These are phyloP conservation scores for Hemibagrus guttatus DNA, from an alignment of 2,797 vertebrate species.

Conservation along the genomic window DNA sequence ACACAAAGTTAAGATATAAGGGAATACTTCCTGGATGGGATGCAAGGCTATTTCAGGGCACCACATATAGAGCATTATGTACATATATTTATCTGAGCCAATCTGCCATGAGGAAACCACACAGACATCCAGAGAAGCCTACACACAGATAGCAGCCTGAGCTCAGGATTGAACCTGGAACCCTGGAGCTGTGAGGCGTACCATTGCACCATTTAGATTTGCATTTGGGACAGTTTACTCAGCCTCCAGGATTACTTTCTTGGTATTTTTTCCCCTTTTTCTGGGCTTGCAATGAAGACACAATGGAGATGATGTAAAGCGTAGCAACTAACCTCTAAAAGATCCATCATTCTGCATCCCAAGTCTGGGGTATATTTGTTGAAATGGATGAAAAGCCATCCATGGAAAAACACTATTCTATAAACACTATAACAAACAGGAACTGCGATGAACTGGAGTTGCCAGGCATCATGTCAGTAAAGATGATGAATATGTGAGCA, in stretches of 20 bases:
- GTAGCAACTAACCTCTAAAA: background rate
- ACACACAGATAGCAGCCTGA: background rate
- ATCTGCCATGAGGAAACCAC: background rate
- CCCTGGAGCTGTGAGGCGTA: too few relatives aligned
- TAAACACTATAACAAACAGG: background rate
- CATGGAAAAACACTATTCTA: background rate
- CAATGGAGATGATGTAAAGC: constrained; percentile 20
- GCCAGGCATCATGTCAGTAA: background rate
- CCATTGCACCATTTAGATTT: background rate
- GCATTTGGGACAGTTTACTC: background rate
- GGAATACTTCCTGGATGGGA: background rate
- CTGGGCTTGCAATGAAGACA: background rate
- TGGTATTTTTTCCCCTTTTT: background rate
- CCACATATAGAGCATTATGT: too few relatives aligned
- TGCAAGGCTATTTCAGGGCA: background rate
- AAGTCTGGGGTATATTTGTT: background rate
- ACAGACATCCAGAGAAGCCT: background rate
- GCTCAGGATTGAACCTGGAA: background rate
- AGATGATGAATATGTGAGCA: constrained; percentile 13
- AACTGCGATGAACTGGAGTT: background rate
- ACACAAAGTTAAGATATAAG: background rate
- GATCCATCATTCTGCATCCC: background rate
- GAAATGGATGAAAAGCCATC: background rate
- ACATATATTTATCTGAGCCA: background rate
- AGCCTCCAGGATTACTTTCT: too few relatives aligned